Evolutionary conservation across 2,797 vertebrate species (phyloP).

Genomic region (Smutsia gigantea): DNA sequence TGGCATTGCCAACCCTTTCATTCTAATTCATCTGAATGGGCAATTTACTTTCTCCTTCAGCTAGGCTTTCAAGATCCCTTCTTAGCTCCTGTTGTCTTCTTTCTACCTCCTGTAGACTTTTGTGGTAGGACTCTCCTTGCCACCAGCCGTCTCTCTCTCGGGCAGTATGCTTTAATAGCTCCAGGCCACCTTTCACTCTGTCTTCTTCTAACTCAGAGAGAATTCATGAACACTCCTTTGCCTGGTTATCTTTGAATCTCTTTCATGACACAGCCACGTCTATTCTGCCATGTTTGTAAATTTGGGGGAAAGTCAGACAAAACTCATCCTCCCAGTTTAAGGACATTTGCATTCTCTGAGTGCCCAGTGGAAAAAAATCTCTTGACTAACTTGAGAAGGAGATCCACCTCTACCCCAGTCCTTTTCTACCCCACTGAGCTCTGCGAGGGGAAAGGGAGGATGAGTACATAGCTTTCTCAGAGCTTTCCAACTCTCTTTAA

Average conservation of each 20-base stretch:
- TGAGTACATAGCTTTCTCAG: not conserved
- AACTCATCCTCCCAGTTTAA: not conserved
- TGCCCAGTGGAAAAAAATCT: not conserved
- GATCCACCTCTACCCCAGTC: not conserved
- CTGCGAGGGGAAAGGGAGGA: not conserved
- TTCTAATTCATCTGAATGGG: not conserved
- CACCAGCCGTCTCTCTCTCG: not conserved
- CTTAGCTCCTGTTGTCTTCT: not conserved
- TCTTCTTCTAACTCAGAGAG: not conserved
- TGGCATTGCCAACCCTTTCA: not conserved
- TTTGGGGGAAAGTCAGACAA: not conserved
- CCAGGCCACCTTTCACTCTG: not conserved
- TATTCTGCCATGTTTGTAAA: not conserved
- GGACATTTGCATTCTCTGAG: not conserved
- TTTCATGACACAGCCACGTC: not conserved
- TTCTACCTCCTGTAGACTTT: not conserved
- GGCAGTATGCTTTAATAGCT: not conserved
- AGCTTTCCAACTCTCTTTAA: not conserved
- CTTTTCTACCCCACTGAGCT: not conserved
- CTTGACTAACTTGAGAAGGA: not conserved
- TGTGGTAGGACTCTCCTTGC: not conserved
- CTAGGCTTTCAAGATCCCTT: not conserved
- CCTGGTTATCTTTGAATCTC: not conserved
- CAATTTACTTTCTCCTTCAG: not conserved
- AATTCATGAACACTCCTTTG: not conserved